phyloP scores from a whole-genome alignment of 2,797 vertebrate species.

The Chrysocyon brachyurus region DNA sequence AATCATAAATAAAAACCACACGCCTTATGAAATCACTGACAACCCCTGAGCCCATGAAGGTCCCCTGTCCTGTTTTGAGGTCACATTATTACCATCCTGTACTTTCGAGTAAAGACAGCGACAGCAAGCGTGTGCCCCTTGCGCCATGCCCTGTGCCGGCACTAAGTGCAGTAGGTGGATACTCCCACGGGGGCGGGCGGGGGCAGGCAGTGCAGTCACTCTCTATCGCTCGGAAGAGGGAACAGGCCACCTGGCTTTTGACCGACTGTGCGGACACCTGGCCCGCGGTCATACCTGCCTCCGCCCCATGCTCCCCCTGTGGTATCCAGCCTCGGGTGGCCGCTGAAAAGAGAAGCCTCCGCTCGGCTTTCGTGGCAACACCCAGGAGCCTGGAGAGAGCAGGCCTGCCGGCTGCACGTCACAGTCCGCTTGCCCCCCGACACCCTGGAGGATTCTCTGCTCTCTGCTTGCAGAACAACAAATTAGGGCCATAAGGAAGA shows the following conservation, averaged over 20 bases:
- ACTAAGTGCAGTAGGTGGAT: fast-evolving
- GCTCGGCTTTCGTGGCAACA: fast-evolving
- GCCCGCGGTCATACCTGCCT: background rate
- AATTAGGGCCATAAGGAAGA: too few relatives aligned
- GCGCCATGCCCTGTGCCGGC: too few relatives aligned
- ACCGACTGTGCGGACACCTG: fast-evolving
- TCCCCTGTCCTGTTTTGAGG: too few relatives aligned
- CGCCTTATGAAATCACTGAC: too few relatives aligned
- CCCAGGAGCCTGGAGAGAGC: background rate
- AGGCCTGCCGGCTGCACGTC: background rate
- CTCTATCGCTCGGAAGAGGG: background rate
- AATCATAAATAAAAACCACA: background rate
- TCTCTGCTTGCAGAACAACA: background rate
- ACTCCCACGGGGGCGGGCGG: too few relatives aligned
- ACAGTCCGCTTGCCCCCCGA: background rate
- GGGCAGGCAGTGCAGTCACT: too few relatives aligned
- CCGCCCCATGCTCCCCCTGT: fast-evolving
- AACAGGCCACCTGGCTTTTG: background rate
- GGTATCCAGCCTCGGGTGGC: background rate
- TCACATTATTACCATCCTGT: too few relatives aligned
- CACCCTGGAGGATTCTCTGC: background rate
- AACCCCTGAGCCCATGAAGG: too few relatives aligned
- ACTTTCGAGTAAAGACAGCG: background rate
- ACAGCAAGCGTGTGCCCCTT: fast-evolving
- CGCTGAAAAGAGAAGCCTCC: background rate